Percentiles rank a stretch among this genome's conserved stretches.
Conservation (phyloP, 2,888 invertebrate species). For the Phengaris alcon region DNA sequence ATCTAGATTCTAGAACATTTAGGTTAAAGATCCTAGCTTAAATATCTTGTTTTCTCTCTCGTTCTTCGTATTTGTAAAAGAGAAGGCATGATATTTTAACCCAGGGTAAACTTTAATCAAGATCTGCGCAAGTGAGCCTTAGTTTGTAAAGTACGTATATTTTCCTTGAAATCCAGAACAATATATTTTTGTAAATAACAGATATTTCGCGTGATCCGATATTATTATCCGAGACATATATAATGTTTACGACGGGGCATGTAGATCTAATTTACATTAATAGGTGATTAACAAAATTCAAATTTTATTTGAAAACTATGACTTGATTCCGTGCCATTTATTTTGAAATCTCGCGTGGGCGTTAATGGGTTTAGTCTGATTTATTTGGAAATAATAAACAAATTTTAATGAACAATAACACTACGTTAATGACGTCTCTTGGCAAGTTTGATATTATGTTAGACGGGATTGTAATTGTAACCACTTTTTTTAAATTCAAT, state of each 20-base stretch:
- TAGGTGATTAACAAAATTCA: conserved; percentile 54
- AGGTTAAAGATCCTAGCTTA: no score
- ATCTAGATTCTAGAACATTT: no score
- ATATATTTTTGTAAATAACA: conserved; percentile 2
- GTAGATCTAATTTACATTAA: conserved; percentile 57
- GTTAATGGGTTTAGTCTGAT: conserved; percentile 44
- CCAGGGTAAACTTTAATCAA: no score
- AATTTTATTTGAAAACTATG: conserved; percentile 26
- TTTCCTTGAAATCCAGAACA: not conserved
- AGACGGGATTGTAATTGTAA: not conserved
- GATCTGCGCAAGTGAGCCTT: no score
- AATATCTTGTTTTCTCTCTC: no score
- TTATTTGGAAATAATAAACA: conserved; percentile 17
- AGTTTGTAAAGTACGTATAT: not conserved
- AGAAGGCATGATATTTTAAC: no score
- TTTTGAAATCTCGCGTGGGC: conserved; percentile 43
- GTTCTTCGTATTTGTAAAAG: no score
- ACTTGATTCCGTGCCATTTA: conserved; percentile 43
- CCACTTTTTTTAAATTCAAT: no score
- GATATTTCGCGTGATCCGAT: not conserved
- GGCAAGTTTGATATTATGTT: not conserved
- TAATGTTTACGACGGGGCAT: conserved; percentile 41
- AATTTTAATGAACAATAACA: conserved; percentile 16
- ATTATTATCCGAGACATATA: conserved; percentile 16
- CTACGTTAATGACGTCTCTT: not conserved